phyloP scores from a whole-genome alignment of 2,113 vertebrate species.

The Miniopterus natalensis region DNA sequence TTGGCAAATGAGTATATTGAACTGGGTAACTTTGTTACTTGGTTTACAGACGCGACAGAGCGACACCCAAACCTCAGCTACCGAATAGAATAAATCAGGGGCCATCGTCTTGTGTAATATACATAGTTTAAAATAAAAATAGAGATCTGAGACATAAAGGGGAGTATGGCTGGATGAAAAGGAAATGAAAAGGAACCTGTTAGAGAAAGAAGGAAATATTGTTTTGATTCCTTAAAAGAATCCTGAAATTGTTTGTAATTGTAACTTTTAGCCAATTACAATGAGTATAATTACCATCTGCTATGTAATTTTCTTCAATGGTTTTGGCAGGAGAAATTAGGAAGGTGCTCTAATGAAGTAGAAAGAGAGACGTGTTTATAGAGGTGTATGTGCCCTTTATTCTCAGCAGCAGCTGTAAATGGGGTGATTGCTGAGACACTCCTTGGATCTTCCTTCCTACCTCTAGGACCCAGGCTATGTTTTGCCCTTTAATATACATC shows the following conservation, averaged over 20 bases:
- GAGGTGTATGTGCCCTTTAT: neutral
- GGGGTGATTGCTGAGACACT: neutral
- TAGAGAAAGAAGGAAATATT: neutral
- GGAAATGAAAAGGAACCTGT: constrained; percentile 40
- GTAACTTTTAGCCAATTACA: constrained; percentile 28
- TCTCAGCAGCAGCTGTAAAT: constrained; percentile 23
- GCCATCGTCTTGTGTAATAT: neutral
- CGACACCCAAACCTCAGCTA: neutral
- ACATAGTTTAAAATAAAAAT: constrained; percentile 55
- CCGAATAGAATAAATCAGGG: neutral
- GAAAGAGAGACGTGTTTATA: constrained; percentile 41
- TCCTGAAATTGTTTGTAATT: constrained; percentile 53
- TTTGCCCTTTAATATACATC: neutral
- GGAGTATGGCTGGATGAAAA: constrained; percentile 25
- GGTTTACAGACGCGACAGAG: neutral
- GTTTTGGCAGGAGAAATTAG: constrained; percentile 29
- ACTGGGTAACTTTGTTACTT: neutral
- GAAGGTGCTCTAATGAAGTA: constrained; percentile 58
- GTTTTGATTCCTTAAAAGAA: constrained; percentile 47
- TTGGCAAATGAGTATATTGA: neutral
- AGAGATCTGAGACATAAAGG: constrained; percentile 9
- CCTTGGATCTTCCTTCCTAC: constrained; percentile 18
- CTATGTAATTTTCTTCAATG: constrained; percentile 42
- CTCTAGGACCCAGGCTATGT: neutral
- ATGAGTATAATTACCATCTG: neutral